These are phyloP conservation scores for Dermolepida albohirtum DNA, from an alignment of 2,888 invertebrate genomes.

Conservation along the genomic window DNA sequence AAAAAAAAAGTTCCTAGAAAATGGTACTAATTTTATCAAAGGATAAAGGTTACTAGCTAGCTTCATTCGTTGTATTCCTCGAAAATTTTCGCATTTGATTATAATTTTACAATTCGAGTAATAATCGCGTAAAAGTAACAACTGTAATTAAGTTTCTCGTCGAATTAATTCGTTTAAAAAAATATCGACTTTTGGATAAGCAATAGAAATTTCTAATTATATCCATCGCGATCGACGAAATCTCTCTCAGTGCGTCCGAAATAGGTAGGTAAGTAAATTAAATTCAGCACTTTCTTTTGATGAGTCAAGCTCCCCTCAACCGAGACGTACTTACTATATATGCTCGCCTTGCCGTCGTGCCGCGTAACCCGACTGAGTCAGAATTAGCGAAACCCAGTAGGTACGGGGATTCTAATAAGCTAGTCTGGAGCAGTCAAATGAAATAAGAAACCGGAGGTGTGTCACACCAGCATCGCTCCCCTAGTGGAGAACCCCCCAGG, in stretches of 20 bases:
- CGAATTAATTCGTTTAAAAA: conserved; percentile 22
- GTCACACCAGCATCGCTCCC: conserved; percentile 48
- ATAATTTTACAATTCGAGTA: too few species aligned
- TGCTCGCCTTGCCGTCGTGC: not conserved
- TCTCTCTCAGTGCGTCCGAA: conserved; percentile 9
- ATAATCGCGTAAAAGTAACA: not conserved
- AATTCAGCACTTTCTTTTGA: conserved; percentile 53
- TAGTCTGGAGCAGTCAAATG: conserved; percentile 52
- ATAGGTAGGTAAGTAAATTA: conserved; percentile 49
- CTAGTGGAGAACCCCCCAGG: conserved; percentile 42
- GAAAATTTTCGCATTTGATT: too few species aligned
- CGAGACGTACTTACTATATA: conserved; percentile 15
- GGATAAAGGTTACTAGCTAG: too few species aligned
- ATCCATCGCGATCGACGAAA: conserved; percentile 4
- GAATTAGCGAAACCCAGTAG: conserved; percentile 51
- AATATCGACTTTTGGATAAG: conserved; percentile 7
- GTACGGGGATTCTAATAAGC: conserved; percentile 52
- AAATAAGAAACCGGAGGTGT: conserved; percentile 56
- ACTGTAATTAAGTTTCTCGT: not conserved
- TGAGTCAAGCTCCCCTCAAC: conserved; percentile 42
- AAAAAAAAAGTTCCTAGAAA: too few species aligned
- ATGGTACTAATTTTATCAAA: too few species aligned
- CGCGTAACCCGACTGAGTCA: conserved; percentile 27
- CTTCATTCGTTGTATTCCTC: too few species aligned
- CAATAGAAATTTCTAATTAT: conserved; percentile 21